Evolutionary conservation across 2,113 vertebrate genomes (phyloP), one percentile per base, ranked within the genome.

Genomic region (Dunckerocampus dactyliophorus): DNA sequence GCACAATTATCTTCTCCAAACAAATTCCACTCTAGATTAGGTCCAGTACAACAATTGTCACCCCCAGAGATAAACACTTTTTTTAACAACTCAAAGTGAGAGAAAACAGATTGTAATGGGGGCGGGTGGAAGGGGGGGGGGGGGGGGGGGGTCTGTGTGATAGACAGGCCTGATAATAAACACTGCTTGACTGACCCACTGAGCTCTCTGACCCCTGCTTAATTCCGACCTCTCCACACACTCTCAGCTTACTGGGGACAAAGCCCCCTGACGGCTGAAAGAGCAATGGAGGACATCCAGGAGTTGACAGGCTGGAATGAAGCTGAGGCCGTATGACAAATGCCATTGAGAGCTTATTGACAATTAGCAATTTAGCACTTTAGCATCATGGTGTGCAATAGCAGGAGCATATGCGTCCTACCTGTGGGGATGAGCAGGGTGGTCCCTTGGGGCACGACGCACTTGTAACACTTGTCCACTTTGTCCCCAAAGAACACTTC

Each of bases 401-500:
- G 37, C 37, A 39, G 37, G 37, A 39, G 37, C 11, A 3, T 39
- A 21, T 10, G 2, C 49, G 6, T 7, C 53, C 8, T 42, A 85
- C 86, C 87, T 84, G 84, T 99, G 48, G 97, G 97, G 88, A 99
- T 92, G 88, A 99, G 94, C 76, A 99, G 92, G 22, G 97, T 99
- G 73, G 96, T 94, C 83, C 97, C 97, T 88, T 95, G 95, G 78
- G 92, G 91, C 52, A 99, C 84, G 4, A 88, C 39, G 63, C 88
- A 89, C 81, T 89, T 90, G 83, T 90, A 88, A 49, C 84, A 85
- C 70, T 77, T 87, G 0, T 88, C 84, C 72, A 86, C 86, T 79
- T 95, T 95, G 76, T 96, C 93, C 60, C 97, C 97, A 80, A 99
- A 99, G 85, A 98, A 99, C 53, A 95, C 93, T 85, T 99, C 96